Evolutionary conservation across 2,113 vertebrate genomes (phyloP), one percentile per base, ranked within the genome.

Genomic region (Motacilla tschutschensis): DNA sequence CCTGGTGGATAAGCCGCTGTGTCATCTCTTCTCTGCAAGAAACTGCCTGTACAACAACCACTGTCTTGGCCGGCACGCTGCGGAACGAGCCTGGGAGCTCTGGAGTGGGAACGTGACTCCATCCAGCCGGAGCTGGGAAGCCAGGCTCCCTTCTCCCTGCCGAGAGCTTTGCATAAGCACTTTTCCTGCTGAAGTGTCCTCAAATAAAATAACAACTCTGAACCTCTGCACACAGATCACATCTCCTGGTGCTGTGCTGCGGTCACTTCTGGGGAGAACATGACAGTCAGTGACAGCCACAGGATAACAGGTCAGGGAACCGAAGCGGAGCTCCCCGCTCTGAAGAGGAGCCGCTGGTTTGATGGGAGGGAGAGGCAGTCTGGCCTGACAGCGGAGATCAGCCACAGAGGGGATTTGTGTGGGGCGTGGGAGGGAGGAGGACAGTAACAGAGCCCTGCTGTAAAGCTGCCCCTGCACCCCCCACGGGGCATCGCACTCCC

Each of bases 1-100:
- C 88, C 92, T 3, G 12, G 88, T 51, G 90, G 90, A 91, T 93
- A 92, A 91, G 88, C 83, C 74, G 80, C 88, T 85, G 84, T 93
- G 92, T 93, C 88, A 90, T 93, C 93, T 93, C 88, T 73, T 91
- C 93, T 85, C 87, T 57, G 83, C 88, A 80, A 95, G 85, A 91
- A 94, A 71, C 85, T 85, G 94, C 91, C 89, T 83, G 79, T 81
- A 78, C 76, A 92, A 82, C 83, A 71, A 89, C 83, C 79, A 71
- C 87, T 71, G 88, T 74, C 82, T 83, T 83, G 85, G 89, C 85
- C 5, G 0, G 76, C 51, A 76, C 8, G 4, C 57, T 5, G 5
- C 10, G 76, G 91, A 95, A 65, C 0, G n/a, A 87, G 71, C 73
- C 83, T 7, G 18, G 76, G 79, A 88, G 79, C 91, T 70, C 69